Evolutionary conservation across 2,797 vertebrate species (phyloP).

Genomic region (Discoglossus pictus): DNA sequence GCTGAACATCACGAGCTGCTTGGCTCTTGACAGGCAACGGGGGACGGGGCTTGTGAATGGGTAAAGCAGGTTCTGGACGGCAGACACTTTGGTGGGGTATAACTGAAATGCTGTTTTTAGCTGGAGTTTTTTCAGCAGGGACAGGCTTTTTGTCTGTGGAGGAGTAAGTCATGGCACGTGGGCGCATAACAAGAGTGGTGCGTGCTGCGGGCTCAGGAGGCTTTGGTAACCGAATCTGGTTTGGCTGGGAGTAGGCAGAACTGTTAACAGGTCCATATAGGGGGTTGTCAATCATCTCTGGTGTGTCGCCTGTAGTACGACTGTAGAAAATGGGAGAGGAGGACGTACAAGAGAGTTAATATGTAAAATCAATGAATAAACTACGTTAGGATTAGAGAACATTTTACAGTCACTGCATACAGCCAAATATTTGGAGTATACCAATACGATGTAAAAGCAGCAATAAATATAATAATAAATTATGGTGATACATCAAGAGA

Average conservation of each 20-base stretch:
- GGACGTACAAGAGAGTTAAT: neutral
- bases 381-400: too few relatives aligned
- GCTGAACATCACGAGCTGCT: constrained; percentile 70
- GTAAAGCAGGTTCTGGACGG: constrained; percentile 74
- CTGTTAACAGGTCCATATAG: constrained; percentile 76
- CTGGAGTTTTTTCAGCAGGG: constrained; percentile 24
- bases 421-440: too few relatives aligned
- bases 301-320: constrained; percentile 2
- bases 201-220: constrained; percentile 28
- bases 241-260: constrained; percentile 1
- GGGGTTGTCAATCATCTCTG: constrained; percentile 96
- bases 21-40: constrained; percentile 84
- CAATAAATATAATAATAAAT: too few relatives aligned
- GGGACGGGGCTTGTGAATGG: constrained; percentile 67
- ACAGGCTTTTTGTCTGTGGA: constrained; percentile 33
- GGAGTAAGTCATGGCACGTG: constrained; percentile 36
- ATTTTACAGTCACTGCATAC: too few relatives aligned
- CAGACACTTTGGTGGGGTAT: constrained; percentile 27
- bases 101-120: constrained; percentile 9
- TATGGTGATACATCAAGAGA: too few relatives aligned
- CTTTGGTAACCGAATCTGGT: constrained; percentile 18
- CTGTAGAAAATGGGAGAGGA: constrained; percentile 21
- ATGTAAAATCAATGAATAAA: too few relatives aligned
- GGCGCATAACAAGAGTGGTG: constrained; percentile 15
- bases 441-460: too few relatives aligned